A percentile compares a stretch with the other conserved stretches of the same genome.
Conservation (phyloP, 2,113 vertebrate species). For the Lophochroa leadbeateri region DNA sequence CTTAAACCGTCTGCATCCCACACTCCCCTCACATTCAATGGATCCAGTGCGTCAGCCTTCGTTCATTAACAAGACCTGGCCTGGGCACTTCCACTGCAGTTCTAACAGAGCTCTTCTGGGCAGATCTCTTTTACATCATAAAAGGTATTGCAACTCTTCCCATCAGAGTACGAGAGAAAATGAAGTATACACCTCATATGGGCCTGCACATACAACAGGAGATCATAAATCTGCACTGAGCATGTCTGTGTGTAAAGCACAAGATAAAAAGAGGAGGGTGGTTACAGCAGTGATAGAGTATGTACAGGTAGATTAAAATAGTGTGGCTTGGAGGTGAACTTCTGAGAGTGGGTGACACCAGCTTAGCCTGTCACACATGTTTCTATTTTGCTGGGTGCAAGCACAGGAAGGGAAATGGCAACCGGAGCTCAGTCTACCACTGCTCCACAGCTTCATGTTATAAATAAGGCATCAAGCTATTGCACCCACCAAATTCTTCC, state of each 20-base stretch:
- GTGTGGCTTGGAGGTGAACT: not conserved
- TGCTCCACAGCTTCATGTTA: not conserved
- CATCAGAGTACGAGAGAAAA: not conserved
- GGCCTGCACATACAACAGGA: not conserved
- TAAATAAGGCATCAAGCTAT: not conserved
- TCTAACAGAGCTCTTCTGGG: not conserved
- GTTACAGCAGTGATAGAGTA: not conserved
- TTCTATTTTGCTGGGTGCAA: not conserved
- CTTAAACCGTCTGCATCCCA: not conserved
- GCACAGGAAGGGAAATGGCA: not conserved
- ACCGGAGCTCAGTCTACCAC: not conserved
- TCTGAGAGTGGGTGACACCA: not conserved
- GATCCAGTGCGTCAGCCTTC: not conserved
- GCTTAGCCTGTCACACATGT: not conserved
- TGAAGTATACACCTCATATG: not conserved
- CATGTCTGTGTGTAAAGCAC: not conserved
- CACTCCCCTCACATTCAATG: not conserved
- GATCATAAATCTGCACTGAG: not conserved
- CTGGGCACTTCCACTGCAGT: not conserved
- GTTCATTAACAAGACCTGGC: not conserved
- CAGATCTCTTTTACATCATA: not conserved
- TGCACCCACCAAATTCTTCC: not conserved
- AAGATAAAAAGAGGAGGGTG: not conserved
- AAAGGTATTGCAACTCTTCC: not conserved
- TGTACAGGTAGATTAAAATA: not conserved